These are phyloP conservation scores for Eupristina koningsbergeri DNA, from an alignment of 1,140 invertebrate species.

Conservation along the genomic window DNA sequence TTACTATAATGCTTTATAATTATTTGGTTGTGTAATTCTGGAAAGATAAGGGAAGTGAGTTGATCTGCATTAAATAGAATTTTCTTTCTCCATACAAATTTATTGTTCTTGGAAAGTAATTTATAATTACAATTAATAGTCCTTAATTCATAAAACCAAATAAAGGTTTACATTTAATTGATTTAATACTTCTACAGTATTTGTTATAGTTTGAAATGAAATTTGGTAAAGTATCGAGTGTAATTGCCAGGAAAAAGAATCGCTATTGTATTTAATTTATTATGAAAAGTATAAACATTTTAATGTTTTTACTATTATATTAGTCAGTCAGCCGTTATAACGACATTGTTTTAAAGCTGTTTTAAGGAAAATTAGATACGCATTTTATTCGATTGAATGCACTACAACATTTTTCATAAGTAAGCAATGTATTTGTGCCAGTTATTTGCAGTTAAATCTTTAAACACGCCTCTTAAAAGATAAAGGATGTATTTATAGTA, in stretches of 20 bases:
- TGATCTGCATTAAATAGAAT: too few relatives aligned
- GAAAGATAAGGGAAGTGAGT: too few relatives aligned
- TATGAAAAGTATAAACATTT: background rate
- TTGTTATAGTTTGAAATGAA: too few relatives aligned
- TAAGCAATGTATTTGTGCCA: background rate
- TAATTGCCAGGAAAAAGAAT: too few relatives aligned
- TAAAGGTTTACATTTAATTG: too few relatives aligned
- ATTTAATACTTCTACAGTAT: too few relatives aligned
- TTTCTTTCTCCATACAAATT: too few relatives aligned
- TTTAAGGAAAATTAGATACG: background rate
- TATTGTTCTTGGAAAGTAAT: too few relatives aligned
- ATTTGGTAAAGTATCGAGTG: too few relatives aligned
- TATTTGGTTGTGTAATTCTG: too few relatives aligned
- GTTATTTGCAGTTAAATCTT: background rate
- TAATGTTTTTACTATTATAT: background rate
- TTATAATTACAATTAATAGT: too few relatives aligned
- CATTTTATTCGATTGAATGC: background rate
- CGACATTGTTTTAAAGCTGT: background rate
- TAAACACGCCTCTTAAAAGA: background rate
- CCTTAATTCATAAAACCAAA: too few relatives aligned
- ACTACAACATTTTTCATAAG: background rate
- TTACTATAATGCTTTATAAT: background rate
- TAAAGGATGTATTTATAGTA: background rate
- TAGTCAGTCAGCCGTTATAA: background rate
- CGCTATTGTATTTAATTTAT: background rate